Evolutionary conservation across 2,113 vertebrate genomes (phyloP).

Genomic region (Lepisosteus oculatus): DNA sequence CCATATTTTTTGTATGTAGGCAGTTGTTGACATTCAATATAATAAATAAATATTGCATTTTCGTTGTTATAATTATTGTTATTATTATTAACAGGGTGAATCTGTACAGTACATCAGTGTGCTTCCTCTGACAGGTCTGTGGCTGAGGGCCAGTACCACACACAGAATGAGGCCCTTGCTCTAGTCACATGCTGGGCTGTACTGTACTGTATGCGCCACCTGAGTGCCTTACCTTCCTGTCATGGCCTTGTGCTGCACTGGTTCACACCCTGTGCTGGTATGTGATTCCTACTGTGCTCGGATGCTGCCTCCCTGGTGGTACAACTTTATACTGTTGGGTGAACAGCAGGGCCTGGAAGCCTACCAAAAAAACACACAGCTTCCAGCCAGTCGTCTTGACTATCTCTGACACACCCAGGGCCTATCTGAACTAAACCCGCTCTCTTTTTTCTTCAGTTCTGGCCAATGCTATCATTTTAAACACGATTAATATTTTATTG

Average conservation of each 20-base stretch:
- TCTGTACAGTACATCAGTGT: no score
- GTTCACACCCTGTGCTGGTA: constrained; percentile 20
- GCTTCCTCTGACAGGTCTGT: no score
- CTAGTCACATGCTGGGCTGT: no score
- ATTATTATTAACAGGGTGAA: no score
- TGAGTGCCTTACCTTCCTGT: neutral
- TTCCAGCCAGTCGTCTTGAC: no score
- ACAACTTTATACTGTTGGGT: constrained; percentile 16
- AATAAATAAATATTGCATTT: no score
- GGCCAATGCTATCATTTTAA: neutral
- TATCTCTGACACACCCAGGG: neutral
- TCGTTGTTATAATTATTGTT: no score
- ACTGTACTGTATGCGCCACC: no score
- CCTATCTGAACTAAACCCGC: constrained; percentile 16
- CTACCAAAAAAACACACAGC: neutral
- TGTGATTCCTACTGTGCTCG: constrained; percentile 24
- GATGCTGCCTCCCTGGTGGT: constrained; percentile 10
- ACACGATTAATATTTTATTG: neutral
- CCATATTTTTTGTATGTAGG: no score
- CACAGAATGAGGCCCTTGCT: no score
- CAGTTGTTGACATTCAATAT: no score
- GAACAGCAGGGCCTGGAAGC: constrained; percentile 24
- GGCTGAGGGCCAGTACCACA: neutral
- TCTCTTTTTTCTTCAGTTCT: neutral
- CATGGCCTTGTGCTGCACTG: neutral